These are phyloP conservation scores for Xanthorhoe spadicearia DNA, from an alignment of 2,888 invertebrate species.

Conservation along the genomic window DNA sequence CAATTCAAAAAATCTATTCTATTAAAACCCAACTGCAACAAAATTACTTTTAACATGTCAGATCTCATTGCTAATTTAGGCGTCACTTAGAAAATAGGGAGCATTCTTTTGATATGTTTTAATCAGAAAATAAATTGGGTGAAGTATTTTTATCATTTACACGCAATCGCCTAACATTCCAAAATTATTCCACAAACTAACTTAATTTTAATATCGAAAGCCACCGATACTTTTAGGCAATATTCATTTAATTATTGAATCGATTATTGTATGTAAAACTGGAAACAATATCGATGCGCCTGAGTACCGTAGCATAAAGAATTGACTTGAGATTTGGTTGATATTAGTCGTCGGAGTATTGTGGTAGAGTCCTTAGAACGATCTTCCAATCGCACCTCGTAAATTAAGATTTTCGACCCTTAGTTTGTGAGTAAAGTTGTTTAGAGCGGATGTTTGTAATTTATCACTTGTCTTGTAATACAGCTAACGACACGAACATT, in stretches of 20 bases:
- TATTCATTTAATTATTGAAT: constrained; percentile 40
- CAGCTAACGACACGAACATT: constrained; percentile 57
- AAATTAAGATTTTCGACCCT: constrained; percentile 60
- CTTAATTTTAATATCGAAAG: constrained; percentile 53
- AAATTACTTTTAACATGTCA: constrained; percentile 43
- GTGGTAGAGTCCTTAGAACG: constrained; percentile 72
- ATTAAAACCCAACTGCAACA: constrained; percentile 6
- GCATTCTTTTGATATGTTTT: constrained; percentile 16
- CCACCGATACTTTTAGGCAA: constrained; percentile 66
- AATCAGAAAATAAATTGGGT: constrained; percentile 9
- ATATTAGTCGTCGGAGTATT: constrained; percentile 61
- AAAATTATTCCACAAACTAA: constrained; percentile 54
- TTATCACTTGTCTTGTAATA: constrained; percentile 44
- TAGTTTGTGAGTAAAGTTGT: constrained; percentile 50
- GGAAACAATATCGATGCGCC: constrained; percentile 40
- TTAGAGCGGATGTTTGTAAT: constrained; percentile 55
- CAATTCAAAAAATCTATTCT: neutral
- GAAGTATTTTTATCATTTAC: constrained; percentile 18
- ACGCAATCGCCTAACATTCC: constrained; percentile 66
- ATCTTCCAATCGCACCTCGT: constrained; percentile 70
- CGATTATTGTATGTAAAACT: constrained; percentile 38
- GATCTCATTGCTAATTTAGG: constrained; percentile 70
- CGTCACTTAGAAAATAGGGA: constrained; percentile 54
- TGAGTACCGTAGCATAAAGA: constrained; percentile 71
- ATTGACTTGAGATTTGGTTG: constrained; percentile 49